A percentile compares a stretch with the other conserved stretches of the same genome.
phyloP scores from a whole-genome alignment of 2,797 vertebrate genomes.

The Xyrichtys novacula region DNA sequence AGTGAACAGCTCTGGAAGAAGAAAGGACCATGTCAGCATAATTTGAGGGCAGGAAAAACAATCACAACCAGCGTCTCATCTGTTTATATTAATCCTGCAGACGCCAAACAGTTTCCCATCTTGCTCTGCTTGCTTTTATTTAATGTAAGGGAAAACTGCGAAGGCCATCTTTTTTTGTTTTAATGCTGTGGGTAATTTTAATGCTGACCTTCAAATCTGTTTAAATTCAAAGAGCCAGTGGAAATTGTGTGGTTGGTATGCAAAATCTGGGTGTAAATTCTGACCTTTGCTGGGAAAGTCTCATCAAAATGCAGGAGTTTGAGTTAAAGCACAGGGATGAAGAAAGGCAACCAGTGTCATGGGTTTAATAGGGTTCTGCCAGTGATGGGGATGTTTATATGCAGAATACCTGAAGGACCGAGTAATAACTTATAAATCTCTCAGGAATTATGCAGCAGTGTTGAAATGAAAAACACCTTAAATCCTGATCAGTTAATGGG shows the following conservation, averaged over 20 bases:
- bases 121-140: slow-evolving; percentile 78
- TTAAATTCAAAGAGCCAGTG: slow-evolving; percentile 69
- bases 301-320: slow-evolving; percentile 71
- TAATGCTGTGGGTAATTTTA: slow-evolving; percentile 73
- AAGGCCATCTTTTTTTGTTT: slow-evolving; percentile 63
- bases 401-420: slow-evolving; percentile 55
- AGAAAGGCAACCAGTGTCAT: slow-evolving; percentile 59
- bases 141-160: slow-evolving; percentile 73
- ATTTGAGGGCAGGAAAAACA: slow-evolving; percentile 81
- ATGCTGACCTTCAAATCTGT: slow-evolving; percentile 79
- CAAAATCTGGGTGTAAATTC: slow-evolving; percentile 74
- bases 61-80: slow-evolving; percentile 76
- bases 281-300: slow-evolving; percentile 73
- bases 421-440: slow-evolving; percentile 58
- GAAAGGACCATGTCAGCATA: slow-evolving; percentile 76
- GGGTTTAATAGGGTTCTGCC: slow-evolving; percentile 53
- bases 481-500: slow-evolving; percentile 34
- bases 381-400: slow-evolving; percentile 69
- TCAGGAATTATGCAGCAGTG: slow-evolving; percentile 36
- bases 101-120: slow-evolving; percentile 81
- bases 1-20: slow-evolving; percentile 63
- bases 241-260: slow-evolving; percentile 70
- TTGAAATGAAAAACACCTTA: slow-evolving; percentile 37
- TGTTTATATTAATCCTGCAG: slow-evolving; percentile 83
- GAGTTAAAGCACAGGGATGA: slow-evolving; percentile 40